Evolutionary conservation across 2,797 vertebrate species (phyloP), one percentile per base, ranked within the genome.

Genomic region (Peromyscus melanophrys): DNA sequence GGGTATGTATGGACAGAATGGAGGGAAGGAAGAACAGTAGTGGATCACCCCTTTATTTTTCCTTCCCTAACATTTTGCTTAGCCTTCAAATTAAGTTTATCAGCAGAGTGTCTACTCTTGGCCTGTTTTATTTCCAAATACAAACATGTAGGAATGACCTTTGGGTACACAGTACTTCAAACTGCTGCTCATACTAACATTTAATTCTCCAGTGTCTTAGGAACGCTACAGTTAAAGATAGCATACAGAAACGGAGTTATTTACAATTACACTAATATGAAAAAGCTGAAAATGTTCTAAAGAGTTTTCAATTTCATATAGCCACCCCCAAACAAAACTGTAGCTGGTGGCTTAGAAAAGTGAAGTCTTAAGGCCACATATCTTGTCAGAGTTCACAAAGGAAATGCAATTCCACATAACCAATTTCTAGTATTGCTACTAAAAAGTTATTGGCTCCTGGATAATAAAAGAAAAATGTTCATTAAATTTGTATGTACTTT

Each of bases 181-280:
- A 90, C 12, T 84, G 13, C 75, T 65, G 3, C 86, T 83, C 13
- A 96, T 31, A 71, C 69, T 92, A 90, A 93, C 95, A 90, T 94
- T 69, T 81, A 96, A 94, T 69, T 97, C 96, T 75, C 67, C 90
- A 92, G 37, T 94, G 85, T 97, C 77, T 78, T 46, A 92, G 76
- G 82, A 84, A 96, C 19, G 69, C 23, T 92, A 21, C 63, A 57
- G 63, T 16, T 43, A 93, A 95, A 96, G n/a, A 93, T 3, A 95
- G 57, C 57, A 88, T 78, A 12, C 78, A 31, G 61, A 92, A 96
- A 96, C 6, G 29, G 17, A 29, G 69, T 96, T 94, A 78, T 96
- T 97, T 89, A 84, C 89, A 94, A 95, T 82, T 92, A 83, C 4
- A 93, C 75, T 92, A 93, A 90, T 43, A 52, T 91, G 71, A 92